Evolutionary conservation across 2,113 vertebrate genomes (phyloP).

Genomic region (Struthio camelus): DNA sequence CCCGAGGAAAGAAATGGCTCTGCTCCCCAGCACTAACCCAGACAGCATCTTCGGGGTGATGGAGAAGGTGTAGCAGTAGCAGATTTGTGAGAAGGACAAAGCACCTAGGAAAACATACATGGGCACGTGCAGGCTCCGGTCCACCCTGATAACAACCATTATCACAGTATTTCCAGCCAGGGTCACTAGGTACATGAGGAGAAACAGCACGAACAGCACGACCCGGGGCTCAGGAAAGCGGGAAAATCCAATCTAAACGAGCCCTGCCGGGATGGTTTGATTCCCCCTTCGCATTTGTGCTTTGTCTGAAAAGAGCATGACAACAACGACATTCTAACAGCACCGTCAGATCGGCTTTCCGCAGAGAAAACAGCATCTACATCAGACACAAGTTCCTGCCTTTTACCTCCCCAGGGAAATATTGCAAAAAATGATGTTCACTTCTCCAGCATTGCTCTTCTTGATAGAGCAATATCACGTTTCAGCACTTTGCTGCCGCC

Average conservation of each 20-base stretch:
- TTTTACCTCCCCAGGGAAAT: neutral
- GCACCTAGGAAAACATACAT: neutral
- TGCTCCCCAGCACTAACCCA: neutral
- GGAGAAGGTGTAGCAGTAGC: neutral
- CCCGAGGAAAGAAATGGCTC: neutral
- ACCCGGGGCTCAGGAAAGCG: neutral
- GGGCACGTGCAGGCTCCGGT: neutral
- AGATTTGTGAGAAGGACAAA: neutral
- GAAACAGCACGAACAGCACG: neutral
- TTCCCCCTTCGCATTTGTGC: neutral
- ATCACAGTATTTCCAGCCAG: neutral
- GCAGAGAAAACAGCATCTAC: neutral
- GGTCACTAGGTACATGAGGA: neutral
- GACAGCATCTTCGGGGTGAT: neutral
- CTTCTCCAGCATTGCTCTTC: neutral
- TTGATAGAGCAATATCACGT: too few species aligned
- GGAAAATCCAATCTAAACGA: neutral
- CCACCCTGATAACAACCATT: neutral
- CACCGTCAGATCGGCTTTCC: neutral
- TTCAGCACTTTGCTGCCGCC: neutral
- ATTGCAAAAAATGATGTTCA: fast-evolving
- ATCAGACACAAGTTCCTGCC: neutral
- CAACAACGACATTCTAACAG: neutral
- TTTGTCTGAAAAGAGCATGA: neutral
- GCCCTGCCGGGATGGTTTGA: neutral